Evolutionary conservation across 2,888 invertebrate genomes (phyloP).

Genomic region (Acleris sparsana): DNA sequence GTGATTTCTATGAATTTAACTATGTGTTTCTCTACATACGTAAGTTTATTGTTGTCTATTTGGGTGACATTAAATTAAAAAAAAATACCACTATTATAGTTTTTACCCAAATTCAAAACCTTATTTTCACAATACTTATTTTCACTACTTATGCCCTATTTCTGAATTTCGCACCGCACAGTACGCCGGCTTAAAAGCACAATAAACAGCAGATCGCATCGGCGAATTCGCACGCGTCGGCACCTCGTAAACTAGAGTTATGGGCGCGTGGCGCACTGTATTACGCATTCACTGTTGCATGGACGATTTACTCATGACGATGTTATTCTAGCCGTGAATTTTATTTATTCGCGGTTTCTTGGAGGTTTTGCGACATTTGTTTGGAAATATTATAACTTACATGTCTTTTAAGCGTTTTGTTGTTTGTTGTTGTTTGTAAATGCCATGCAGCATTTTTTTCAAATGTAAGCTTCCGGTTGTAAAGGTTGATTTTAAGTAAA

Average conservation of each 20-base stretch:
- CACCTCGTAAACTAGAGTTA: conserved; percentile 63
- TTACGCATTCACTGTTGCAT: conserved; percentile 41
- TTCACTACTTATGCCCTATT: background rate
- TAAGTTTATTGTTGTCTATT: no score
- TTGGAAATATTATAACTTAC: background rate
- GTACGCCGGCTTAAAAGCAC: conserved; percentile 37
- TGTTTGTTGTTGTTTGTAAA: no score
- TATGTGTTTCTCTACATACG: no score
- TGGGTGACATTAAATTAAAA: no score
- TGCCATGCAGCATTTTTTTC: no score
- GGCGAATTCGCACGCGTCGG: conserved; percentile 49
- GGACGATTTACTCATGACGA: conserved; percentile 36
- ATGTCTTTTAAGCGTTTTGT: no score
- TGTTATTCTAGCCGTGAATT: conserved; percentile 14
- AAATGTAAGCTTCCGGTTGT: no score
- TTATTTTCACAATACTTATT: background rate
- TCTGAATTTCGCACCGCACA: conserved; percentile 21
- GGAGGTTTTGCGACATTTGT: background rate
- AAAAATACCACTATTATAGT: no score
- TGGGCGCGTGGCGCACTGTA: conserved; percentile 51
- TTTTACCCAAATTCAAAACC: no score
- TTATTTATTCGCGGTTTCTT: conserved; percentile 11
- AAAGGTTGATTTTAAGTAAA: no score
- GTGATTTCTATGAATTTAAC: no score
- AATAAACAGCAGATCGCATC: conserved; percentile 35